Evolutionary conservation across 2,113 vertebrate species (phyloP).

Genomic region (Ovis aries): ARS-UI_Ramb_v3.0 NC_056058.1:107070501-107071000

Average conservation of each 20-base stretch:
- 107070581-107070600: background rate
- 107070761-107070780: background rate
- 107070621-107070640: background rate
- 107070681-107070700: background rate
- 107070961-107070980: background rate
- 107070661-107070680: background rate
- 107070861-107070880: background rate
- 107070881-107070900: background rate
- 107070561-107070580: background rate
- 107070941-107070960: background rate
- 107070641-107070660: slow-evolving; percentile 1
- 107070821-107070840: background rate
- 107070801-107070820: background rate
- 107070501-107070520: background rate
- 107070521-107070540: background rate
- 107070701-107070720: background rate
- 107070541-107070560: background rate
- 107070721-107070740: background rate
- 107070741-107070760: background rate
- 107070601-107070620: background rate
- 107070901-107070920: background rate
- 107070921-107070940: background rate
- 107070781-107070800: background rate
- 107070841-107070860: background rate
- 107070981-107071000: no score